Base-by-base conservation (phyloP, 2,888 invertebrate species). In the Dioctria linearis region DNA sequence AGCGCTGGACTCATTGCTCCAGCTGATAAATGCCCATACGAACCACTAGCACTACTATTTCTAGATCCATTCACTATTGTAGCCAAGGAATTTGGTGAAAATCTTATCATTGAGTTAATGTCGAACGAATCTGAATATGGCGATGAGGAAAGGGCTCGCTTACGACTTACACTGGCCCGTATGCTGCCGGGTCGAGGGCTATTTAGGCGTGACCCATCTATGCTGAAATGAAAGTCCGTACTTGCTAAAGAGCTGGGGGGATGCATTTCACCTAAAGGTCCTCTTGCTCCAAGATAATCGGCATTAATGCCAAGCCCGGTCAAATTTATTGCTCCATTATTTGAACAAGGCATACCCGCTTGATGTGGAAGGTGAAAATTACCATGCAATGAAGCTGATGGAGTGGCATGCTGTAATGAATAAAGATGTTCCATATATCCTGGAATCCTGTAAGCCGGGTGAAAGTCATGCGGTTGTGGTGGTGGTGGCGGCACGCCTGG, bases 111-210 rank as follows among this genome's bases (percentile, higher is more conserved):
- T 79, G 97, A 97, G 86, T 97, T 97, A 86, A 98, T 93, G 90
- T 98, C 98, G 84, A 98, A 95, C 80, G 96, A 96, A 84, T 98
- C 98, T 0, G 98, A 97, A 88, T 98, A 98, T 0, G 96, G 96
- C 11, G 98, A 98, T 87, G 96, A 96, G 80, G 98, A 98, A 2
- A 98, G 92, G 0, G 98, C 97, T 83, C 98, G 91, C 88, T 98
- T 98, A 59, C 98, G 93, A 86, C 95, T 94, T 43, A 93, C 93
- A 79, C 94, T 92, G 81, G 90, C 89, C 40, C 91, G 88, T 78
- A 91, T 85, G 82, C 89, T 90, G 40, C 86, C 86, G 1, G 91
- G 90, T 63, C 93, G 89, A 3, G 95, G 94, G 87, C 94, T 94
- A 84, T 93, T 93, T 82, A 94, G 88, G 4, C 85, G 82, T 11